Base-by-base conservation (phyloP, 2,888 invertebrate species). In the Clunio marinus region DNA sequence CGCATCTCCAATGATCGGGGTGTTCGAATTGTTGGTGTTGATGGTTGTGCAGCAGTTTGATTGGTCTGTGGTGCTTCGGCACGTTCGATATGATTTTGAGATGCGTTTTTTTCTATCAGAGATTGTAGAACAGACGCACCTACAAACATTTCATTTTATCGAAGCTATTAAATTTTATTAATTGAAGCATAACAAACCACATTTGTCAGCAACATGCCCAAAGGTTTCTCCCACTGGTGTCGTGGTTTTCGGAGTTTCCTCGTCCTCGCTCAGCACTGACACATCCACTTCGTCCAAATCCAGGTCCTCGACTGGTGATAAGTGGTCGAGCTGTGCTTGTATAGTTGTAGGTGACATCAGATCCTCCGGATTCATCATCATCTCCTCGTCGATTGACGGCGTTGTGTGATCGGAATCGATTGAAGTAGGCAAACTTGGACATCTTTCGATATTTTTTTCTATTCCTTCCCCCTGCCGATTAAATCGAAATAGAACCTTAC, bases 1-100 rank as follows among this genome's bases (percentile, higher is more conserved):
- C 85, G 83, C 85, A 85, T 85, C 81, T 85, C 85, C 78, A 85
- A 83, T 10, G 51, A 35, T 73, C 84, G 84, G 75, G 85, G 85
- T 78, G 82, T 85, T 81, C 85, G 82, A 20, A 63, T n/a, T 25
- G 45, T 27, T 32, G 20, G 62, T 72, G 66, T 59, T 72, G 71
- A 70, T 74, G 73, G 57, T 59, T 69, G 70, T 45, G 63, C 69
- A 70, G 66, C 69, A 66, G 41, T 74, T 71, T 70, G 69, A 68
- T 37, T 37, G 24, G 55, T 28, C 32, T 7, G 57, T 63, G 27
- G 2, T 58, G 24, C 68, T 41, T 41, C 68, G 68, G 41, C 57
- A 68, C 3, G 27, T 41, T 13, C 68, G 37, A 25, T 68, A 68
- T 17, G 68, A 68, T 28, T 68, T 68, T 8, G 68, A 68, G 28